Conservation (phyloP, 2,113 vertebrate genomes). For the Pelvicachromis taeniatus region DNA sequence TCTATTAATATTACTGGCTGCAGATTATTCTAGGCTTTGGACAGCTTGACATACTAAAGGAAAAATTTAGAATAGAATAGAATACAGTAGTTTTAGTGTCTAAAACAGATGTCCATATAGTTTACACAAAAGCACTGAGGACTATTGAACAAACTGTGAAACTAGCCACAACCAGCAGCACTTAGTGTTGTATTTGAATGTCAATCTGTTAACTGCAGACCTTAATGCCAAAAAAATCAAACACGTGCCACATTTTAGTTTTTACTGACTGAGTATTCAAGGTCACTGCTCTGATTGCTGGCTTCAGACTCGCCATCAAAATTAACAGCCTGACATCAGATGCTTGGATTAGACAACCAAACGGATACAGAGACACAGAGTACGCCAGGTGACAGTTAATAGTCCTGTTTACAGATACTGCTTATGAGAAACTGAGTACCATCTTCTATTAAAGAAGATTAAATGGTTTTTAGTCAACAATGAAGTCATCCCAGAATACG, state of each 20-base stretch:
- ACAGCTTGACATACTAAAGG: neutral
- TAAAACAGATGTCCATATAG: neutral
- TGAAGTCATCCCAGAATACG: neutral
- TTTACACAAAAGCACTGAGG: neutral
- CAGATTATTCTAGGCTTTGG: neutral
- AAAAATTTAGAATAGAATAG: neutral
- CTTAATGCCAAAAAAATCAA: neutral
- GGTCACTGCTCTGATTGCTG: neutral
- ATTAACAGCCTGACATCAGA: neutral
- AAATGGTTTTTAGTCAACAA: neutral
- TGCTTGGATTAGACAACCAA: neutral
- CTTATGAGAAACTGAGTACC: neutral
- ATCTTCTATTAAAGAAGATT: conserved; percentile 11
- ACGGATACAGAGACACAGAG: neutral
- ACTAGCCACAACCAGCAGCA: neutral
- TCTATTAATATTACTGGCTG: neutral
- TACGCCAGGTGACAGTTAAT: neutral
- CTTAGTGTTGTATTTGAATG: neutral
- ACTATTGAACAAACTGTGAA: neutral
- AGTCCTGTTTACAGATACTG: neutral
- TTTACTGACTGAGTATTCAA: neutral
- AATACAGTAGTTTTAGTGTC: neutral
- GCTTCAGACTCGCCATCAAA: neutral
- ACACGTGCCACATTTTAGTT: neutral
- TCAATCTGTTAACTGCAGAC: neutral